Base-by-base conservation (phyloP, 1,140 invertebrate species). In the Neodiprion virginianus region DNA sequence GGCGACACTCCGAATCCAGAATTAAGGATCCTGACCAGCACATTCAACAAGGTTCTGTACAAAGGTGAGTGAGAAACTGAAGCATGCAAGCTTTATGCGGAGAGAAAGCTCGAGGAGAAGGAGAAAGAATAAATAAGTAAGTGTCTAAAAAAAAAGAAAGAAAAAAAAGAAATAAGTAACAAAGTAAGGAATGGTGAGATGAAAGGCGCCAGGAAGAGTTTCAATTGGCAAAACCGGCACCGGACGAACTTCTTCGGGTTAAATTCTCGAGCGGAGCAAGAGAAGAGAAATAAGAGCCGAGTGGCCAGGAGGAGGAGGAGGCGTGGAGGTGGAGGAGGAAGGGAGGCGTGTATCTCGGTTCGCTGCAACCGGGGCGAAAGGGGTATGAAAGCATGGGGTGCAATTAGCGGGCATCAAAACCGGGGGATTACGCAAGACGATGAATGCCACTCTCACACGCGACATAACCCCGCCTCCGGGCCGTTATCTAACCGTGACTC, bases 1-100 rank as follows among this genome's bases (percentile, higher is more conserved):
- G 95, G 95, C 21, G 94, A 96, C 78, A 93, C 92, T 50, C 93
- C 94, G 75, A 96, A 97, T 87, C 92, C 93, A 9, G 96, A 97
- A 84, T 86, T 97, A 66, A 90, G 95, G 79, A 92, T 96, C 79
- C 93, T 97, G 84, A 96, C 95, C n/a, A 96, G 93, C 82, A 94
- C 94, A 74, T 95, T 96, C 84, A 94, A 92, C 80, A 94, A 95
- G 89, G 94, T 96, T 73, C 89, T 91, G 77, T 95, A 92, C 81
- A 92, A 93, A 91, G 95, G 95, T 96, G 86, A 91, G 91, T 89
- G 72, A 21, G 40, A 49, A 17, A 23, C 5, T 1, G 28, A 40
- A 40, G 28, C 28, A 40, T 40, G 28, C 28, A 40, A 78, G 10
- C 17, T 66, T 48, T 76, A 40, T 40, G 28, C 28, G 23, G 67